Conservation (phyloP, 2,797 vertebrate genomes). For the Coendou prehensilis region DNA sequence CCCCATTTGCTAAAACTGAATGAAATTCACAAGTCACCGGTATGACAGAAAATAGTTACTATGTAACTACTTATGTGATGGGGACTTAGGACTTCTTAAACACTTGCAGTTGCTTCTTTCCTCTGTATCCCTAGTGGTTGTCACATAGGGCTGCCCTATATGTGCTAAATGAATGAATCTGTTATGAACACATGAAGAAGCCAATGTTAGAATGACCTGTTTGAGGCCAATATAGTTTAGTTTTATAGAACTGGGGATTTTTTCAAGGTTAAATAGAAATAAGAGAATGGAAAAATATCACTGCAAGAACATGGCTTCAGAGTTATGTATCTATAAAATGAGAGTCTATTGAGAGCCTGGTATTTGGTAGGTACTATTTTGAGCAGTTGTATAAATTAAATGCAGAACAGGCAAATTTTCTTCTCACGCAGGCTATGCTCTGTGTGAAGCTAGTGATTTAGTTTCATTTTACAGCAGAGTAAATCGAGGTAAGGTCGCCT, state of each 20-base stretch:
- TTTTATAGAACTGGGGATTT: constrained; percentile 54
- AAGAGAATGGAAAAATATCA: not conserved
- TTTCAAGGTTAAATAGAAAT: constrained; percentile 24
- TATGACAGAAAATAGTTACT: not conserved
- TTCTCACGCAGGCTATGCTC: not conserved
- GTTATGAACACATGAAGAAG: not conserved
- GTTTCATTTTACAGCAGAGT: constrained; percentile 43
- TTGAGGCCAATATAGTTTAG: constrained; percentile 20
- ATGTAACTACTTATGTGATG: not conserved
- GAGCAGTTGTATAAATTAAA: constrained; percentile 4
- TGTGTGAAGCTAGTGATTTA: constrained; percentile 26
- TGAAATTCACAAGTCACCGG: not conserved
- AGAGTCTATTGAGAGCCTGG: not conserved
- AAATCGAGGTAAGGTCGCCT: not conserved
- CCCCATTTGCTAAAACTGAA: constrained; percentile 17
- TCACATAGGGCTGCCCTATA: not conserved
- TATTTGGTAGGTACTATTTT: constrained; percentile 42
- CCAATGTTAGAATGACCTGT: not conserved
- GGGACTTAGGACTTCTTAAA: not conserved
- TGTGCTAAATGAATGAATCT: constrained; percentile 17
- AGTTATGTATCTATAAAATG: not conserved
- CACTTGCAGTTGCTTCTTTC: not conserved
- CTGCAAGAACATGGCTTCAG: not conserved
- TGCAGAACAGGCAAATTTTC: constrained; percentile 7
- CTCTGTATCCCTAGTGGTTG: not conserved